Evolutionary conservation across 2,888 invertebrate species (phyloP).

Genomic region (Zygogramma bicolorata): DNA sequence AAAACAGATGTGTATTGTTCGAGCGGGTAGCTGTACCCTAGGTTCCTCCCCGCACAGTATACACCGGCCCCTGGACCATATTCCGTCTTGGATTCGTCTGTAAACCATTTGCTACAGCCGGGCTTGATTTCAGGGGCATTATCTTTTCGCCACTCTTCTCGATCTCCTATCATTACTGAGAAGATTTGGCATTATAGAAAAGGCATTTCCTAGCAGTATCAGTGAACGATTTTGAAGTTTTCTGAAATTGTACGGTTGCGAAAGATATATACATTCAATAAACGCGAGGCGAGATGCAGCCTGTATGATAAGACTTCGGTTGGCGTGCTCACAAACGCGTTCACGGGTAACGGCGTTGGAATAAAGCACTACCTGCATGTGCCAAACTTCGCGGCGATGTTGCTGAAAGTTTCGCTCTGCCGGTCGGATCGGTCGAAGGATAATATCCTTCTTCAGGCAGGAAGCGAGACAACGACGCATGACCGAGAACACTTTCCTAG

Average conservation of each 20-base stretch:
- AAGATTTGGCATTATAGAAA: too few species aligned
- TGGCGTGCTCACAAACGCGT: conserved; percentile 9
- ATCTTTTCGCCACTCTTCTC: too few species aligned
- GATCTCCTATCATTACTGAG: too few species aligned
- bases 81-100: too few species aligned
- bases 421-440: background rate
- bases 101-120: too few species aligned
- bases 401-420: background rate
- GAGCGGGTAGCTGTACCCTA: too few species aligned
- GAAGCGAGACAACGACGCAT: background rate
- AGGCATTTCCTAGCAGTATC: too few species aligned
- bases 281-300: background rate
- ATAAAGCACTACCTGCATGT: background rate
- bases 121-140: too few species aligned
- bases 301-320: background rate
- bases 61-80: too few species aligned
- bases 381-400: background rate
- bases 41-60: too few species aligned
- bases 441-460: background rate
- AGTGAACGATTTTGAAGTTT: too few species aligned
- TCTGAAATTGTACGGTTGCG: background rate
- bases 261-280: background rate
- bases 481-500: background rate
- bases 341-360: conserved; percentile 2
- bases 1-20: too few species aligned